A percentile compares a stretch with the other conserved stretches of the same genome.
Evolutionary conservation across 1,140 invertebrate genomes (phyloP).

Genomic region (Drosophila trapezifrons): DNA sequence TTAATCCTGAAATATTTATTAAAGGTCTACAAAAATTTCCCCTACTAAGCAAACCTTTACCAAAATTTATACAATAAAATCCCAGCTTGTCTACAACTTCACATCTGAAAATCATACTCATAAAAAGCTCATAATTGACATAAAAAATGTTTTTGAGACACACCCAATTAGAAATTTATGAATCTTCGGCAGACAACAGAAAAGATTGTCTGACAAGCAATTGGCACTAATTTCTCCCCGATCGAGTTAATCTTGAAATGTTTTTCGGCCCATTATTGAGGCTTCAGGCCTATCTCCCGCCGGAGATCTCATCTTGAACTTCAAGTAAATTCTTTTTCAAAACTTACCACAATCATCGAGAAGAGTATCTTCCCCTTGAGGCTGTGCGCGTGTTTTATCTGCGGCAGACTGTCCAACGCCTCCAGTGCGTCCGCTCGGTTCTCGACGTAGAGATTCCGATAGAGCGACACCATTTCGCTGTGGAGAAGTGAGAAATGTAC

Average conservation of each 20-base stretch:
- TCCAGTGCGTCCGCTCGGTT: constrained; percentile 94
- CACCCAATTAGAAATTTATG: constrained; percentile 24
- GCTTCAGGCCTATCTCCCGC: constrained; percentile 1
- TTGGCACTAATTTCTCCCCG: constrained; percentile 30
- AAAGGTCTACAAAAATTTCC: background rate
- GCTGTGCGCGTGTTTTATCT: constrained; percentile 92
- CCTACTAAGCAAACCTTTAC: background rate
- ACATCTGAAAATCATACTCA: background rate
- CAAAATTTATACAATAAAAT: background rate
- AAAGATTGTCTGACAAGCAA: constrained; percentile 24
- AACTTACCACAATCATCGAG: constrained; percentile 96
- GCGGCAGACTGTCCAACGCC: constrained; percentile 90
- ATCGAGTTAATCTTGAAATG: constrained; percentile 33
- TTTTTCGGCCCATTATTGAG: constrained; percentile 20
- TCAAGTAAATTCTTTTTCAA: background rate
- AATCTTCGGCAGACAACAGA: constrained; percentile 15
- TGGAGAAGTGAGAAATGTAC: constrained; percentile 31
- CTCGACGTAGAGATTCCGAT: constrained; percentile 92
- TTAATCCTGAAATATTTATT: background rate
- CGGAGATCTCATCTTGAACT: constrained; percentile 1
- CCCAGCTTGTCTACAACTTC: background rate
- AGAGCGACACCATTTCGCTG: constrained; percentile 90
- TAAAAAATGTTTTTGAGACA: constrained; percentile 6
- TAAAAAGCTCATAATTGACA: background rate
- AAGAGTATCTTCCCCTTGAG: constrained; percentile 97